Evolutionary conservation across 1,140 invertebrate genomes (phyloP).

Genomic region (Dreissena rostriformis): DNA sequence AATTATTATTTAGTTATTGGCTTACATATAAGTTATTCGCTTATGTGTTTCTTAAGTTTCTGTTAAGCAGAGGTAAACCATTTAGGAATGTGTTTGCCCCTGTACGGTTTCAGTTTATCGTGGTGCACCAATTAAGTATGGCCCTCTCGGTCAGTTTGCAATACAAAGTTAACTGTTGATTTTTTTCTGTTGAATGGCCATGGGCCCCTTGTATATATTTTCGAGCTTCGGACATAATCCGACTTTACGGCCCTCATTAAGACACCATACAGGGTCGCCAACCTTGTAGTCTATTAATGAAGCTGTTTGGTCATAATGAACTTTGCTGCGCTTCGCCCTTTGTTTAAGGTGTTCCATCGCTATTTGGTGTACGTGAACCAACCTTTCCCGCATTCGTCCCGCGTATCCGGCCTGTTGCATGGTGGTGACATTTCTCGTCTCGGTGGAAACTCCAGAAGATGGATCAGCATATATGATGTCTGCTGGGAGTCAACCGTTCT

Average conservation of each 20-base stretch:
- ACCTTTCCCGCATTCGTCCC: background rate
- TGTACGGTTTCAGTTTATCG: background rate
- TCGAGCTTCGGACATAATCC: background rate
- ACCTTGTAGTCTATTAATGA: background rate
- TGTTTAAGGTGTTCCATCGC: background rate
- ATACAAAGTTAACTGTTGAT: background rate
- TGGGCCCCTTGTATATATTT: background rate
- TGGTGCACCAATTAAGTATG: background rate
- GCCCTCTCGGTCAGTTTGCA: background rate
- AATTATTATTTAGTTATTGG: no score
- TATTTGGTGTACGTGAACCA: background rate
- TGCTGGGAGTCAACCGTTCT: no score
- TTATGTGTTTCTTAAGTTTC: no score
- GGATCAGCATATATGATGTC: no score
- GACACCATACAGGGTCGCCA: conserved; percentile 6
- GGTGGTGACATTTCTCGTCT: no score
- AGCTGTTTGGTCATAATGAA: background rate
- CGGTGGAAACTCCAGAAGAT: no score
- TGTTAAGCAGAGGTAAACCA: no score
- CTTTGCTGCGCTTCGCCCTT: background rate
- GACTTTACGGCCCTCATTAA: background rate
- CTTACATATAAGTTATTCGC: no score
- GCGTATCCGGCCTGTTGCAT: background rate
- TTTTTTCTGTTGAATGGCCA: background rate
- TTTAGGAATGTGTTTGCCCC: background rate